Conservation (phyloP, 2,888 invertebrate genomes). For the Drosophila nigricruria region DNA sequence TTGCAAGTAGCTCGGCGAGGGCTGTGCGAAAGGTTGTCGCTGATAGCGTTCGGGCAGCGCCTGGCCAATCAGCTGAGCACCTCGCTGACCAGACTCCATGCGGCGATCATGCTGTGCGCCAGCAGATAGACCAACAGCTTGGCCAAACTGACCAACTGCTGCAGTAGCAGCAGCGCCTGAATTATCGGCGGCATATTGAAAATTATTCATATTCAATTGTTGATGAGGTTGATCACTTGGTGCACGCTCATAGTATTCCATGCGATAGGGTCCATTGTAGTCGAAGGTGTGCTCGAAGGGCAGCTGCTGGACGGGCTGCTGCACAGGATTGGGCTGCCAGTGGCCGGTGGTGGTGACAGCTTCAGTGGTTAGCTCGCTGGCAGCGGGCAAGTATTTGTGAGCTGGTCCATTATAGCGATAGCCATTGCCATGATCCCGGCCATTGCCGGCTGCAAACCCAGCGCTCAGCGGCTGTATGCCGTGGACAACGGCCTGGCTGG, state of each 20-base stretch:
- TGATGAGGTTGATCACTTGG: conserved; percentile 4
- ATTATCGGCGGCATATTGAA: conserved; percentile 46
- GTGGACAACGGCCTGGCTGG: conserved; percentile 58
- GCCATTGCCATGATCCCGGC: conserved; percentile 35
- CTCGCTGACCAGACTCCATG: conserved; percentile 42
- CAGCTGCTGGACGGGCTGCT: not conserved
- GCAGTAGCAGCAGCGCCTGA: conserved; percentile 29
- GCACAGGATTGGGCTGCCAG: conserved; percentile 43
- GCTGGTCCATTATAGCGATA: conserved; percentile 72
- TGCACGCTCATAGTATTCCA: conserved; percentile 46
- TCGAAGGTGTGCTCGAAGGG: conserved; percentile 27
- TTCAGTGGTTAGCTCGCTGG: conserved; percentile 32
- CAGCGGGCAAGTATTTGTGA: conserved; percentile 62
- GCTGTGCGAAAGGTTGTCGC: conserved; percentile 40
- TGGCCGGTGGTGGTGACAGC: conserved; percentile 47
- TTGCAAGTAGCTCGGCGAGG: conserved; percentile 44
- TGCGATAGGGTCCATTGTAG: conserved; percentile 51
- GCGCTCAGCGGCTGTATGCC: conserved; percentile 40
- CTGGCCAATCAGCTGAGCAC: conserved; percentile 48
- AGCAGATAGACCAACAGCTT: conserved; percentile 46
- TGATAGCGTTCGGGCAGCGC: conserved; percentile 56
- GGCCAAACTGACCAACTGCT: conserved; percentile 35
- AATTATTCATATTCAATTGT: conserved; percentile 19
- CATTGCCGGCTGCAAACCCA: conserved; percentile 15
- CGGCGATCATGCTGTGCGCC: conserved; percentile 44